Evolutionary conservation across 2,797 vertebrate species (phyloP).

Genomic region (Silurus lanzhouensis): DNA sequence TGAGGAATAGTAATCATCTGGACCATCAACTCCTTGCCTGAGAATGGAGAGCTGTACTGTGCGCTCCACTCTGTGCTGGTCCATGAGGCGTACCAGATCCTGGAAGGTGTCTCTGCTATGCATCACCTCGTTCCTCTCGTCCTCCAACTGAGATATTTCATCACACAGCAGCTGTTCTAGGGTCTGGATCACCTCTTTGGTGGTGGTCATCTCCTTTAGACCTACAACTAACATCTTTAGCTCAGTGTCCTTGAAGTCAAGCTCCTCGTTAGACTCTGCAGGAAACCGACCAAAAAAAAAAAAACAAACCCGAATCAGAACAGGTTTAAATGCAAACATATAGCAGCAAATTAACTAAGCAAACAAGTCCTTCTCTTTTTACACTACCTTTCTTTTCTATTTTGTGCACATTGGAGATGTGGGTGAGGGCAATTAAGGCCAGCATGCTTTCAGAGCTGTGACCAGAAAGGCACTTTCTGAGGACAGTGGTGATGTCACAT

Average conservation of each 20-base stretch:
- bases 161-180: conserved; percentile 84
- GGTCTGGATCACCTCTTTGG: conserved; percentile 84
- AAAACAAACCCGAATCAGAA: not conserved
- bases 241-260: conserved; percentile 74
- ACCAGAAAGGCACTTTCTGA: conserved; percentile 73
- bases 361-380: not conserved
- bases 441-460: conserved; percentile 73
- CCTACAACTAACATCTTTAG: conserved; percentile 74
- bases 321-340: not conserved
- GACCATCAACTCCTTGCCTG: conserved; percentile 65
- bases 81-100: conserved; percentile 82
- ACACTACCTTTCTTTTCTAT: conserved; percentile 74
- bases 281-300: not conserved
- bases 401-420: conserved; percentile 79
- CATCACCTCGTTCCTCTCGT: conserved; percentile 72
- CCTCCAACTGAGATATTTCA: conserved; percentile 63
- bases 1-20: not conserved
- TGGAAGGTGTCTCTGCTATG: conserved; percentile 79
- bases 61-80: conserved; percentile 82
- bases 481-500: conserved; percentile 70
- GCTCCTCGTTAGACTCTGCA: conserved; percentile 66
- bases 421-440: conserved; percentile 79
- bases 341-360: not conserved
- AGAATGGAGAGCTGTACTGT: conserved; percentile 78
- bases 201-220: conserved; percentile 73